phyloP scores from a whole-genome alignment of 2,888 invertebrate species.

The Epinotia brunnichana region DNA sequence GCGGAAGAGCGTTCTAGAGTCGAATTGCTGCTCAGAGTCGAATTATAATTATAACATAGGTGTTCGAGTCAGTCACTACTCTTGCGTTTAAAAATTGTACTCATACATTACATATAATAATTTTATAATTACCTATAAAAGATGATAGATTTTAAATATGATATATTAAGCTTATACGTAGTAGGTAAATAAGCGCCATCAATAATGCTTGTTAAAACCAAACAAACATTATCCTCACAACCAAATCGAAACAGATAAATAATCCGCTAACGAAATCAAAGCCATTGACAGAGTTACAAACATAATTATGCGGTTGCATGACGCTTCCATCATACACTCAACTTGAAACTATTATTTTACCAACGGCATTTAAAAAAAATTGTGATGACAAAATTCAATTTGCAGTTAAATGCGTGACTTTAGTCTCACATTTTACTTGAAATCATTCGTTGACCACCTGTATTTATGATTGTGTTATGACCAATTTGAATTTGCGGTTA shows the following conservation, averaged over 20 bases:
- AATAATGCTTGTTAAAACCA: constrained; percentile 20
- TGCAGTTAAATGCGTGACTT: background rate
- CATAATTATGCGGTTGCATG: background rate
- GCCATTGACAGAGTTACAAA: constrained; percentile 37
- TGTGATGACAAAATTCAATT: constrained; percentile 12
- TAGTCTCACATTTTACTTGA: background rate
- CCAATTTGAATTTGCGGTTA: constrained; percentile 12
- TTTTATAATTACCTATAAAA: too few species aligned
- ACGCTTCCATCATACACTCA: background rate
- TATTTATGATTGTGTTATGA: constrained; percentile 7
- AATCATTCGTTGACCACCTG: background rate
- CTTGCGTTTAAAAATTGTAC: too few species aligned
- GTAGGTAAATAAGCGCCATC: background rate
- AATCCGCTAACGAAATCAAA: constrained; percentile 37
- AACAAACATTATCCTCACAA: background rate
- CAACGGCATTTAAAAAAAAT: constrained; percentile 12
- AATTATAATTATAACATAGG: too few species aligned
- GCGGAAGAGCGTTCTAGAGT: too few species aligned
- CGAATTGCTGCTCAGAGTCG: too few species aligned
- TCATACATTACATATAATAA: too few species aligned
- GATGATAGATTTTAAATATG: too few species aligned
- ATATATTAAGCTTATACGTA: too few species aligned
- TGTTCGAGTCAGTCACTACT: too few species aligned
- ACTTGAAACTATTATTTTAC: background rate
- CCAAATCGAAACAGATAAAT: constrained; percentile 38